Evolutionary conservation across 2,888 invertebrate species (phyloP), one percentile per base, ranked within the genome.

Genomic region (Gastrophysa polygoni): DNA sequence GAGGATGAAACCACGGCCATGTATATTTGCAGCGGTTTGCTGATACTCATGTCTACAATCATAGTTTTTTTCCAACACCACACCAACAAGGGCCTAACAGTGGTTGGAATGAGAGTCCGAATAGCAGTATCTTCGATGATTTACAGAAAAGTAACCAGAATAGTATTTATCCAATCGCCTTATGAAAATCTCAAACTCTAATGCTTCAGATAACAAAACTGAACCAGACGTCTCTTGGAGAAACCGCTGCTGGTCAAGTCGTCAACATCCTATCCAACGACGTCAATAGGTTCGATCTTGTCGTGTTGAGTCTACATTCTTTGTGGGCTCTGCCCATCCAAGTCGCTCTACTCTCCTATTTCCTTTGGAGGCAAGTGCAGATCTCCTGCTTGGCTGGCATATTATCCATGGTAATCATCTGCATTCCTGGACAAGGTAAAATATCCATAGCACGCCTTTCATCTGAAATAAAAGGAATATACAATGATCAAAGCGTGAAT

Each of bases 381-480:
- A 86, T 87, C 63, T 87, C 89, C 0, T 87, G 89, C 0, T 77
- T 96, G 18, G 87, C 92, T 17, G 64, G 64, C 16, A 16, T 64
- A n/a, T 95, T 95, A 4, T 89, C 95, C 57, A 85, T 87, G 1
- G 87, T 91, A 17, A 85, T 96, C 21, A 87, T 93, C 0, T 46
- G 55, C 17, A 85, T 95, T 63, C 95, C 95, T 0, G 85, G 94
- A 21, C 94, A 96, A 84, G 91, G 91, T 89, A 79, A 77, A 24
- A 24, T 7, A 24, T 24, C 24, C 24, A 24, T 3, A 24, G 3
- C 24, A n/a, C n/a, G n/a, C n/a, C n/a, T n/a, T n/a, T n/a, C n/a
- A n/a, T n/a, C n/a, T n/a, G n/a, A n/a, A n/a, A n/a, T n/a, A n/a
- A n/a, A n/a, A n/a, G n/a, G n/a, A n/a, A n/a, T n/a, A n/a, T n/a